These are phyloP conservation scores for Neodiprion lecontei DNA, from an alignment of 1,140 invertebrate species.

Conservation along the genomic window DNA sequence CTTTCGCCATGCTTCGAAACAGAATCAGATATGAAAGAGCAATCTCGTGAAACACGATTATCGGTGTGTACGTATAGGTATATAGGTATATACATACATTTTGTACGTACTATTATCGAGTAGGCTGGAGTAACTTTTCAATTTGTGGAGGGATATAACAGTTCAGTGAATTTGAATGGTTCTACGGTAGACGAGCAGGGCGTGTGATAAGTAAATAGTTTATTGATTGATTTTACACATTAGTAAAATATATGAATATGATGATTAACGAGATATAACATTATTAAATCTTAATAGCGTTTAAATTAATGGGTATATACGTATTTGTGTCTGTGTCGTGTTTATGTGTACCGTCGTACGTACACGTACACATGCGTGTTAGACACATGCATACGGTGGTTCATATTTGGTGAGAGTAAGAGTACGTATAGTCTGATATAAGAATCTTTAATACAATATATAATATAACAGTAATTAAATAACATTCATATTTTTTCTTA, in stretches of 20 bases:
- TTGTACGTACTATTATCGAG: too few relatives aligned
- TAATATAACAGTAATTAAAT: background rate
- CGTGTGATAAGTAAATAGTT: constrained; percentile 48
- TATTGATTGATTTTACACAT: constrained; percentile 46
- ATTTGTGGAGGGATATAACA: background rate
- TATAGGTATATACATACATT: too few relatives aligned
- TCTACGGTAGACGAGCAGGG: background rate
- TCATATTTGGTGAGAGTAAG: background rate
- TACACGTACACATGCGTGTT: too few relatives aligned
- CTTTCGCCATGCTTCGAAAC: too few relatives aligned
- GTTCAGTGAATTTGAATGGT: too few relatives aligned
- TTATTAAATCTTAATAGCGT: constrained; percentile 20
- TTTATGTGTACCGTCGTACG: too few relatives aligned
- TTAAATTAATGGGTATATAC: background rate
- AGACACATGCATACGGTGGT: background rate
- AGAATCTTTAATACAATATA: background rate
- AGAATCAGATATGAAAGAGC: too few relatives aligned
- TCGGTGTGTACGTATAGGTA: too few relatives aligned
- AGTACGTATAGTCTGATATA: background rate
- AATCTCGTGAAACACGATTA: too few relatives aligned
- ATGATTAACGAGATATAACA: constrained; percentile 46
- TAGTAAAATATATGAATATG: constrained; percentile 54
- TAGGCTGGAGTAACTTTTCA: background rate
- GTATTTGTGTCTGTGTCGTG: background rate
- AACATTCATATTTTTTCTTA: background rate